Percentiles rank a stretch among this genome's conserved stretches.
These are phyloP conservation scores for Thymallus thymallus DNA, from an alignment of 2,113 vertebrate genomes.

Conservation along the genomic window DNA sequence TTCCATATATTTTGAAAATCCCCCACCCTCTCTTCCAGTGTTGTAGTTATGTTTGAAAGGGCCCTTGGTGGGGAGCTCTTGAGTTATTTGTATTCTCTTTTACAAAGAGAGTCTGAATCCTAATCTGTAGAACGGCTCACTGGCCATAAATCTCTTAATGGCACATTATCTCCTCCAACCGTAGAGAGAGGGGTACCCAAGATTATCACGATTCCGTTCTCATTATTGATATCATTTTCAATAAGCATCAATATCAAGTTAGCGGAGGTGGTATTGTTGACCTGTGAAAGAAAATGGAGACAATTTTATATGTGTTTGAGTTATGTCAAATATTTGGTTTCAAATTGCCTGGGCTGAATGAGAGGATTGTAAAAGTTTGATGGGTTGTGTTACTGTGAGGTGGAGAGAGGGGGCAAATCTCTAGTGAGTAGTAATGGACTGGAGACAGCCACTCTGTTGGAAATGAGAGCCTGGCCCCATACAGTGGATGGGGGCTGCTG, in stretches of 20 bases:
- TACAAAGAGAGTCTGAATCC: slow-evolving; percentile 16
- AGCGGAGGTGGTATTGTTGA: slow-evolving; percentile 36
- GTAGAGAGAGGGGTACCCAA: slow-evolving; percentile 25
- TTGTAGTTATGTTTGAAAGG: slow-evolving; percentile 4
- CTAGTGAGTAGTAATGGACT: slow-evolving; percentile 57
- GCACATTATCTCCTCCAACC: slow-evolving; percentile 34
- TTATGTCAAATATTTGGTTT: slow-evolving; percentile 38
- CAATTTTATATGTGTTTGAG: slow-evolving; percentile 43
- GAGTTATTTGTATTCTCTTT: slow-evolving; percentile 24
- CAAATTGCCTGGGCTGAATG: slow-evolving; percentile 57
- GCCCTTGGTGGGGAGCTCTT: slow-evolving; percentile 27
- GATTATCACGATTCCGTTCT: slow-evolving; percentile 52
- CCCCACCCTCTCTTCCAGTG: too few relatives aligned
- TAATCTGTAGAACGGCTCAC: slow-evolving; percentile 39
- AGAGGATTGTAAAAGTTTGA: slow-evolving; percentile 59
- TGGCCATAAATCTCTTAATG: slow-evolving; percentile 56
- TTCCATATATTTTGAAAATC: too few relatives aligned
- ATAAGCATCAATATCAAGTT: slow-evolving; percentile 44
- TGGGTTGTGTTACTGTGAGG: slow-evolving; percentile 60
- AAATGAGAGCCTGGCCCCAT: slow-evolving; percentile 39
- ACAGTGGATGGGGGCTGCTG: slow-evolving; percentile 20
- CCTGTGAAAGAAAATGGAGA: slow-evolving; percentile 38
- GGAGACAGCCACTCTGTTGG: slow-evolving; percentile 45
- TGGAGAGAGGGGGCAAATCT: slow-evolving; percentile 38
- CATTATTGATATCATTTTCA: slow-evolving; percentile 60